Percentiles rank a stretch among this genome's conserved stretches.
Conservation (phyloP, 1,140 invertebrate species). For the Hesperophylax magnus region DNA sequence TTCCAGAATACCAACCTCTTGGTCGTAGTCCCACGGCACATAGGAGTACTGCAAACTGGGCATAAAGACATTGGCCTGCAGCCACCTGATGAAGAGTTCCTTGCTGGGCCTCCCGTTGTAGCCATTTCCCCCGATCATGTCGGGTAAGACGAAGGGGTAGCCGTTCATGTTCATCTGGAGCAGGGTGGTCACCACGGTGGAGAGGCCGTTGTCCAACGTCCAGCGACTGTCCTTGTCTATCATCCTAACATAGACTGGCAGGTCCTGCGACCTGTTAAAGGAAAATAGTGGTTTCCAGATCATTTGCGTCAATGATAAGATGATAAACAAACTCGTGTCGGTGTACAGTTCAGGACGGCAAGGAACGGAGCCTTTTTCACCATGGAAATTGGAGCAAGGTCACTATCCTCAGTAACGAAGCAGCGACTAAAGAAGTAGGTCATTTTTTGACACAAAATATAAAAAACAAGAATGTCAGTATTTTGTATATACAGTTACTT, state of each 20-base stretch:
- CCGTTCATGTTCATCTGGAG: slow-evolving; percentile 80
- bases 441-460: too few species aligned
- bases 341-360: too few species aligned
- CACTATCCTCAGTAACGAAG: too few species aligned
- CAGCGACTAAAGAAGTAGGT: too few species aligned
- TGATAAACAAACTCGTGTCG: too few species aligned
- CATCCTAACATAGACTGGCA: slow-evolving; percentile 82
- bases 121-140: slow-evolving; percentile 85
- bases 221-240: slow-evolving; percentile 84
- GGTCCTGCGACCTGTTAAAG: slow-evolving; percentile 69
- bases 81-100: slow-evolving; percentile 84
- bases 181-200: slow-evolving; percentile 78
- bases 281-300: too few species aligned
- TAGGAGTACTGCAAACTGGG: slow-evolving; percentile 84
- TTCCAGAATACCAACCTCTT: slow-evolving; percentile 62
- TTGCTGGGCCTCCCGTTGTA: slow-evolving; percentile 70
- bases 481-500: too few species aligned
- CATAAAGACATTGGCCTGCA: slow-evolving; percentile 82
- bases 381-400: too few species aligned
- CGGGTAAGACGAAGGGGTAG: slow-evolving; percentile 83
- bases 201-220: slow-evolving; percentile 77
- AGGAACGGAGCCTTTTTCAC: too few species aligned
- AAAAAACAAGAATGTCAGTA: too few species aligned
- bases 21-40: slow-evolving; percentile 81
- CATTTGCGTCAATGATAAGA: too few species aligned